Conservation (phyloP, 1,140 invertebrate species). For the Drosophila santomea region DNA sequence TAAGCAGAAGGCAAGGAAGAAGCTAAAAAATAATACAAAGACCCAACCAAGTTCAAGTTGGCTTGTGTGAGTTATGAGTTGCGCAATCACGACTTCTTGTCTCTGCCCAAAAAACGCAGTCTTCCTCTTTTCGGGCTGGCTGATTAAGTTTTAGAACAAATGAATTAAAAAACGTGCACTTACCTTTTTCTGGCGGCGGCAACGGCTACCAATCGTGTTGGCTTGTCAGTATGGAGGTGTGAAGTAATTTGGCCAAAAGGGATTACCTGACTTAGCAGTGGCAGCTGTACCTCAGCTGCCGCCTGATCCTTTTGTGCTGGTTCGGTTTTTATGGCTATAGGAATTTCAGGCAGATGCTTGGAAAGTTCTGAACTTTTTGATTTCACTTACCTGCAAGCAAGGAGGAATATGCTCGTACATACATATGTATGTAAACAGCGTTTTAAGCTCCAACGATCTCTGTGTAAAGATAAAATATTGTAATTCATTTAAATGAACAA, state of each 20-base stretch:
- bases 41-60: slow-evolving; percentile 64
- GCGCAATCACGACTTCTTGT: slow-evolving; percentile 83
- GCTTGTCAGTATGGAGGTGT: slow-evolving; percentile 44
- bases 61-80: slow-evolving; percentile 77
- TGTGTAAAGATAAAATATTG: slow-evolving; percentile 77
- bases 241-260: slow-evolving; percentile 62
- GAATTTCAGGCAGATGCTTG: slow-evolving; percentile 56
- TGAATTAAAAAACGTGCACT: slow-evolving; percentile 79
- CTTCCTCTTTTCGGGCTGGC: slow-evolving; percentile 48
- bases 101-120: slow-evolving; percentile 43
- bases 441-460: slow-evolving; percentile 63
- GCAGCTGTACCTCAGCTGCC: slow-evolving; percentile 20
- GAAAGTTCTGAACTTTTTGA: slow-evolving; percentile 49
- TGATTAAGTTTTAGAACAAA: slow-evolving; percentile 83
- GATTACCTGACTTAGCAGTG: slow-evolving; percentile 50
- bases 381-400: slow-evolving; percentile 27
- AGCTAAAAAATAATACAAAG: slow-evolving; percentile 5
- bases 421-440: neutral
- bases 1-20: slow-evolving; percentile 48
- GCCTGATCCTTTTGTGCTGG: slow-evolving; percentile 16
- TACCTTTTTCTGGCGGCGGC: slow-evolving; percentile 6
- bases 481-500: slow-evolving; percentile 83
- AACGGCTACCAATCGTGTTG: slow-evolving; percentile 25
- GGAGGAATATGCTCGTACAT: neutral
- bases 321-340: slow-evolving; percentile 53